These are phyloP conservation scores for Caenorhabditis doughertyi DNA, from an alignment of 2,888 invertebrate genomes.

Conservation along the genomic window DNA sequence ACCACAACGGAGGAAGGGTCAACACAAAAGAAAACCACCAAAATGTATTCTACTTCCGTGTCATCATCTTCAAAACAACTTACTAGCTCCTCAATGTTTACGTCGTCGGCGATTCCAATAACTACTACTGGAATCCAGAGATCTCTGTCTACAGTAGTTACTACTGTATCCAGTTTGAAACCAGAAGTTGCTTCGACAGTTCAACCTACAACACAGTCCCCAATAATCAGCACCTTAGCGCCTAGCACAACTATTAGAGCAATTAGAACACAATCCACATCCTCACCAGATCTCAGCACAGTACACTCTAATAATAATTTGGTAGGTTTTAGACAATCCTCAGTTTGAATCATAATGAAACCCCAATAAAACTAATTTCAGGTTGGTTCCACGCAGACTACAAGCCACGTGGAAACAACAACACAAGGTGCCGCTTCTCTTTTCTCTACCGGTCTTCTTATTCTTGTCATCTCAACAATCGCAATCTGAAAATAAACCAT, in stretches of 20 bases:
- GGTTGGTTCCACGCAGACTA: constrained; percentile 14
- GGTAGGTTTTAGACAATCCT: not conserved
- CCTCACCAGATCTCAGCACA: not conserved
- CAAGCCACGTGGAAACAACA: constrained; percentile 23
- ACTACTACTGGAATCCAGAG: not conserved
- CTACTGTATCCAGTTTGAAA: not conserved
- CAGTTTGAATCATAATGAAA: not conserved
- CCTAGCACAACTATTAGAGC: constrained; percentile 2
- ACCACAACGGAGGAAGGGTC: not conserved
- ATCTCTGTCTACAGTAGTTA: not conserved
- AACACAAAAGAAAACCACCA: too few relatives aligned
- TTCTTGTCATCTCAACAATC: constrained; percentile 17
- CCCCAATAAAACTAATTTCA: not conserved
- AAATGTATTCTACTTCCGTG: not conserved
- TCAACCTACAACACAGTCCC: not conserved
- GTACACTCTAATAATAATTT: not conserved
- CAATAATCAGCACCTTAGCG: not conserved
- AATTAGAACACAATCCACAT: not conserved
- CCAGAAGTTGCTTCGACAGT: not conserved
- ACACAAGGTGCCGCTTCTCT: constrained; percentile 13
- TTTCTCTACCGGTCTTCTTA: constrained; percentile 28
- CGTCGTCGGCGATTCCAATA: not conserved
- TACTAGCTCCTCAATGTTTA: not conserved
- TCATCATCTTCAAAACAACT: not conserved
- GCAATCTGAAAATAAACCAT: constrained; percentile 1